These are phyloP conservation scores for Prochilodus magdalenae DNA, from an alignment of 2,113 vertebrate species.

Conservation along the genomic window DNA sequence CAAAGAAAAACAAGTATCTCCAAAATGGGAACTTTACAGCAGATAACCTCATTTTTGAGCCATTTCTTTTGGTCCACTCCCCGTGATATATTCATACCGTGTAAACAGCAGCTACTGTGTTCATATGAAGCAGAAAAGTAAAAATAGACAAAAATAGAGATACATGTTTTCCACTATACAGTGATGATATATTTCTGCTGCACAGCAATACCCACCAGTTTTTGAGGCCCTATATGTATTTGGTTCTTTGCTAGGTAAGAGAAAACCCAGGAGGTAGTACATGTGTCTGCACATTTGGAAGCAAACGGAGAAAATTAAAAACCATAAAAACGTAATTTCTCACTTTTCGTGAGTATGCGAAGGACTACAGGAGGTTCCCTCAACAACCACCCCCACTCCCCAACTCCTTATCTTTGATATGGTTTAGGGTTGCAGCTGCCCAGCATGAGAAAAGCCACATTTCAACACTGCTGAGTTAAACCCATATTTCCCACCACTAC, in stretches of 20 bases:
- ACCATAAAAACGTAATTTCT: neutral
- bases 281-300: neutral
- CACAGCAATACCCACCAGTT: no score
- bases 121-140: no score
- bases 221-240: neutral
- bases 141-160: no score
- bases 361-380: neutral
- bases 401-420: constrained; percentile 27
- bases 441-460: constrained; percentile 28
- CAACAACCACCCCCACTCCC: neutral
- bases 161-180: no score
- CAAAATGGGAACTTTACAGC: no score
- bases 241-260: neutral
- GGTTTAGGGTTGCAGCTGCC: constrained; percentile 34
- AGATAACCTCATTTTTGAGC: no score
- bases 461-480: constrained; percentile 34
- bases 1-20: no score
- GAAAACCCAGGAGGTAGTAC: neutral
- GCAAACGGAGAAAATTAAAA: neutral
- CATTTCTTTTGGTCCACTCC: no score
- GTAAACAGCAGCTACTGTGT: no score
- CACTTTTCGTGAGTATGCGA: neutral
- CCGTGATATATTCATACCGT: no score
- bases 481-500: constrained; percentile 53
- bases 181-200: no score